Percentiles rank a stretch among this genome's conserved stretches.
phyloP scores from a whole-genome alignment of 2,113 vertebrate species.

The Syngnathus scovelli region DNA sequence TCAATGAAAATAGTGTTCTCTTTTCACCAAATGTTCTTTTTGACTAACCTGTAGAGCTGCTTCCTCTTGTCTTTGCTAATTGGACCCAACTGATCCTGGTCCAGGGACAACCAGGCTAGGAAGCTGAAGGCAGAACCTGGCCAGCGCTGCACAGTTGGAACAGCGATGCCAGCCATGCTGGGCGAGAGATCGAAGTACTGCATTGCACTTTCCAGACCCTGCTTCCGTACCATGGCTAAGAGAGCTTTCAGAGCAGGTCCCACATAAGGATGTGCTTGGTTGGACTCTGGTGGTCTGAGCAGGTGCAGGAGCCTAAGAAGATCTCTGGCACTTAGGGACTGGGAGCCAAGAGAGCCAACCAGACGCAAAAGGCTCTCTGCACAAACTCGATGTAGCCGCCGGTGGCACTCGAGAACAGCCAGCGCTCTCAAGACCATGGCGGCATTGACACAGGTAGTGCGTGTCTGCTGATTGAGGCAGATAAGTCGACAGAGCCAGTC shows the following conservation, averaged over 20 bases:
- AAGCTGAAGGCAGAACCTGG: conserved; percentile 92
- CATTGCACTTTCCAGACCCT: conserved; percentile 86
- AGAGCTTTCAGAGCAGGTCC: conserved; percentile 79
- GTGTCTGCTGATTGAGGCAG: conserved; percentile 88
- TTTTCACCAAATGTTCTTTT: background rate
- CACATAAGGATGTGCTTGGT: conserved; percentile 76
- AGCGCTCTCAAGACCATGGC: conserved; percentile 83
- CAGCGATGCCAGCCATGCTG: conserved; percentile 89
- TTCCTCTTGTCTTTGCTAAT: conserved; percentile 87
- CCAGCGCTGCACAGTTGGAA: conserved; percentile 87
- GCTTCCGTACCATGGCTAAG: conserved; percentile 86
- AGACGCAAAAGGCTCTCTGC: conserved; percentile 87
- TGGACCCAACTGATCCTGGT: conserved; percentile 81
- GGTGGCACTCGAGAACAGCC: conserved; percentile 73
- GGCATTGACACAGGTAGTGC: conserved; percentile 89
- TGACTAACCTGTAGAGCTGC: conserved; percentile 89
- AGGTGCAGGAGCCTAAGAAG: conserved; percentile 78
- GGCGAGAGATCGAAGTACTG: conserved; percentile 93
- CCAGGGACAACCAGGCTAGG: conserved; percentile 89
- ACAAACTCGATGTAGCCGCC: conserved; percentile 73
- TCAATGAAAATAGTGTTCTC: background rate
- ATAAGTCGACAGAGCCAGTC: conserved; percentile 89
- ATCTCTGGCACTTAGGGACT: conserved; percentile 86
- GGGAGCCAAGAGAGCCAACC: conserved; percentile 86
- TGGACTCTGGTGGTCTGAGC: conserved; percentile 74